Evolutionary conservation across 92 coral and sea anemone genomes (phyloP), one percentile per base, ranked within the genome.

Genomic region (Isaurus tuberculatus): DNA sequence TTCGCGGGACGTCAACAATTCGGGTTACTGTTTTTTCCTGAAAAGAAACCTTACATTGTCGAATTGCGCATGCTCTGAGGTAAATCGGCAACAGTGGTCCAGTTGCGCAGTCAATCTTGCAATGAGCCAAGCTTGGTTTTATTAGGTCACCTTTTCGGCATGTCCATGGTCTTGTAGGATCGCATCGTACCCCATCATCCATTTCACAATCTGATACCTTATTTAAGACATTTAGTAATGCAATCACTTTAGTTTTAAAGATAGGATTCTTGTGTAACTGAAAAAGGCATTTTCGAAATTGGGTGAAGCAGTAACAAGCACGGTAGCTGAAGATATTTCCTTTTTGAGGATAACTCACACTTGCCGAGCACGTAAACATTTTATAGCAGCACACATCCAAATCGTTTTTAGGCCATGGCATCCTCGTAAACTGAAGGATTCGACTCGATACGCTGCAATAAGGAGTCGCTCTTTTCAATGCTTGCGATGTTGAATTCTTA

Each of bases 51-150:
- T 86, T 94, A 79, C 99, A 97, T 67, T 97, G 99, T 16, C 99
- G 84, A 25, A 84, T 87, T 20, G 97, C 86, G 87, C 99, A 97
- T 87, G 98, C 95, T 65, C 99, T 98, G 4, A 93, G 93, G 87
- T 98, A 94, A 65, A 97, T 90, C 0, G 99, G 99, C 2, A 97
- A 89, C 63, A 97, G 74, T 0, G 99, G 99, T 10, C 99, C 99
- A 0, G 99, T 92, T 75, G 85, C 87, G 70, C 99, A 97, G 84
- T 97, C 98, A 13, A 97, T 87, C 33, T 75, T 87, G 51, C 99
- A 97, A 81, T 97, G 99, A 3, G 98, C 99, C 40, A 92, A 65
- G 60, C 83, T 90, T 11, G 97, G 89, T 61, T 92, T 86, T 36
- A 97, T 94, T 14, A 97, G 92, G 70, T 97, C 99, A 3, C 99